These are phyloP conservation scores for Callosobruchus maculatus DNA, from an alignment of 2,888 invertebrate genomes.

Conservation along the genomic window DNA sequence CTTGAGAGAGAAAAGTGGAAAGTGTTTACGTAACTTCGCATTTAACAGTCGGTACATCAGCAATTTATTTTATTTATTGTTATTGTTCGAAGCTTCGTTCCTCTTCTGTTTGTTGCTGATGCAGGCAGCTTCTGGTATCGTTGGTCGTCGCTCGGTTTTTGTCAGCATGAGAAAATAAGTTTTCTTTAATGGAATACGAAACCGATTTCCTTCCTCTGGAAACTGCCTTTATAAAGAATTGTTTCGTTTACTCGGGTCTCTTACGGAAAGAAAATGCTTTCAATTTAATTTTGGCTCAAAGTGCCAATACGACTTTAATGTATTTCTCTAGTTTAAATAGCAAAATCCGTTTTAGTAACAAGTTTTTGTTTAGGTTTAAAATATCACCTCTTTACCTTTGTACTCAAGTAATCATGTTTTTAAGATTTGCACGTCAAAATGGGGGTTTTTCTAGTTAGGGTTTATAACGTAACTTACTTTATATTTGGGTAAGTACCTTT, in stretches of 20 bases:
- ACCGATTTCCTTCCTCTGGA: background rate
- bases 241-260: background rate
- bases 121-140: background rate
- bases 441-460: no score
- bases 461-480: no score
- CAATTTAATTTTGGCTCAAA: background rate
- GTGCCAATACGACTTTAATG: background rate
- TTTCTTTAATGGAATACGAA: background rate
- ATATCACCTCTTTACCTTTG: no score
- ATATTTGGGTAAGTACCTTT: no score
- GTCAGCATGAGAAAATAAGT: background rate
- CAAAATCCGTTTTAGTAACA: no score
- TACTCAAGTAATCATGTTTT: no score
- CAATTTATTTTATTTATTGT: background rate
- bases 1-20: no score
- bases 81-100: background rate
- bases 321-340: background rate
- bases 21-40: background rate
- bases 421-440: no score
- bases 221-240: background rate
- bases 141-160: background rate
- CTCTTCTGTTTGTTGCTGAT: background rate
- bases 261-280: background rate
- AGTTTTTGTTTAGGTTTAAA: no score
- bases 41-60: background rate